A percentile compares a stretch with the other conserved stretches of the same genome.
Evolutionary conservation across 2,888 invertebrate species (phyloP).

Genomic region (Morpho deidamia): DNA sequence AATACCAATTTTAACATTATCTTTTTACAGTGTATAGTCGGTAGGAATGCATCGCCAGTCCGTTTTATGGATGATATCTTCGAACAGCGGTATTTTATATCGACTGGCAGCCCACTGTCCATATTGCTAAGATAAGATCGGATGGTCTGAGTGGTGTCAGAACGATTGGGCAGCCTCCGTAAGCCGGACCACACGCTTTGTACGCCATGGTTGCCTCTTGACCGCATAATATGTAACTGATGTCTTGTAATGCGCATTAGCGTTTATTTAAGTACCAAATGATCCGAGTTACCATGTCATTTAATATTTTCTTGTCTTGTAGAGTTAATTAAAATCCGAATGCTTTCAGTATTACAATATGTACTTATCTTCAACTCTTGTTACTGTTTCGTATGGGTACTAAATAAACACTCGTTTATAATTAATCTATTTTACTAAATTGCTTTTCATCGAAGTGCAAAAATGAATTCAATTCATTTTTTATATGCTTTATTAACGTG

Average conservation of each 20-base stretch:
- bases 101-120: constrained; percentile 39
- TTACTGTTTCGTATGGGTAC: no score
- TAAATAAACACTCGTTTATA: no score
- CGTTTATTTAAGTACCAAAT: constrained; percentile 8
- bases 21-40: neutral
- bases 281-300: no score
- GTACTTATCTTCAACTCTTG: no score
- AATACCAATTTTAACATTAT: no score
- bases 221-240: neutral
- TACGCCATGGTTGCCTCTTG: constrained; percentile 27
- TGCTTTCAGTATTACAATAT: no score
- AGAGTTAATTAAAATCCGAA: no score
- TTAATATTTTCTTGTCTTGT: no score
- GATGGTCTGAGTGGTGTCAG: constrained; percentile 44
- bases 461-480: neutral
- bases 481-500: neutral
- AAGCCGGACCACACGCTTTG: constrained; percentile 58
- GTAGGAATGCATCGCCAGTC: constrained; percentile 1
- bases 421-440: no score
- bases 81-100: constrained; percentile 30
- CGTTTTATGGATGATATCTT: constrained; percentile 7
- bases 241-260: neutral
- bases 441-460: no score
- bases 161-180: constrained; percentile 45
- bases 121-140: constrained; percentile 57